Percentiles rank a stretch among this genome's conserved stretches.
Evolutionary conservation across 2,113 vertebrate genomes (phyloP).

Genomic region (Greenwoodochromis staneri): DNA sequence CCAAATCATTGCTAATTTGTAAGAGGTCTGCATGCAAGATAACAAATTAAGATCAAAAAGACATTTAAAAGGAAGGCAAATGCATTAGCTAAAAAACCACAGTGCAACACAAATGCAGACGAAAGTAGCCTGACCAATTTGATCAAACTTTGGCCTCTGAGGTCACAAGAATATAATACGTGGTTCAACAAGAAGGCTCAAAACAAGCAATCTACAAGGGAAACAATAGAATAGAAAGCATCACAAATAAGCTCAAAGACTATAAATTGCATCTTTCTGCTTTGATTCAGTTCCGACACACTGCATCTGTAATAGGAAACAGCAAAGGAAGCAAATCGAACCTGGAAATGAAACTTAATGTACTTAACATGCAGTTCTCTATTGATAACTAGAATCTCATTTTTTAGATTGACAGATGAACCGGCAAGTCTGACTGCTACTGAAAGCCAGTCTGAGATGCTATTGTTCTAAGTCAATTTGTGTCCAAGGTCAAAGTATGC

Average conservation of each 20-base stretch:
- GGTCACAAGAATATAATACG: neutral
- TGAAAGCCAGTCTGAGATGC: neutral
- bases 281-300: neutral
- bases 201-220: neutral
- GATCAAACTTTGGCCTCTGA: neutral
- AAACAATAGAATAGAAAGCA: neutral
- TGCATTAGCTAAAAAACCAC: neutral
- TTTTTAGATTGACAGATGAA: neutral
- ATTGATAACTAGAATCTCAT: neutral
- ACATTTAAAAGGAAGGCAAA: neutral
- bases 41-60: neutral
- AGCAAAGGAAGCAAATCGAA: neutral
- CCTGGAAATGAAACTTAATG: neutral
- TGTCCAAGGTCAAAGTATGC: neutral
- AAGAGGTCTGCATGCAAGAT: neutral
- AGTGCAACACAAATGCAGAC: neutral
- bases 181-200: neutral
- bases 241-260: neutral
- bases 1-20: neutral
- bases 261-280: neutral
- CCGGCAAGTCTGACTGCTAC: neutral
- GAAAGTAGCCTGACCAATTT: neutral
- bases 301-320: neutral
- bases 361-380: neutral
- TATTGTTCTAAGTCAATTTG: neutral